phyloP scores from a whole-genome alignment of 2,797 vertebrate genomes.

The Falco columbarius region DNA sequence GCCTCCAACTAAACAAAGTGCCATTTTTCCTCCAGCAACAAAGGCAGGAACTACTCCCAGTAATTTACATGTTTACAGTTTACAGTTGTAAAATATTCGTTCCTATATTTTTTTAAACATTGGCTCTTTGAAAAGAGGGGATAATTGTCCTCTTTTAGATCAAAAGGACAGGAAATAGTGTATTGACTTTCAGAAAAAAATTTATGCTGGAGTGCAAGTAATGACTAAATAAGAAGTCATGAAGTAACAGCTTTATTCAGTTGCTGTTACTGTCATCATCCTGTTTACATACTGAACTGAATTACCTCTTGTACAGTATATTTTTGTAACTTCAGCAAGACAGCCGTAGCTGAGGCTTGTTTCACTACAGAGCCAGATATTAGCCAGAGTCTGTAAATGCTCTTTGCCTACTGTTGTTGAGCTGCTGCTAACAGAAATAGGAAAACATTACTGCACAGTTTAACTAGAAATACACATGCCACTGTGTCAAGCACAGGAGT shows the following conservation, averaged over 20 bases:
- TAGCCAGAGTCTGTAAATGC: background rate
- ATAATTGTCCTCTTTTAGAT: slow-evolving; percentile 12
- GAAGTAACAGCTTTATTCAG: slow-evolving; percentile 10
- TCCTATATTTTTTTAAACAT: slow-evolving; percentile 11
- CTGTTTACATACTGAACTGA: slow-evolving; percentile 8
- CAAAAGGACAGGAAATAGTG: slow-evolving; percentile 30
- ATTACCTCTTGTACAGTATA: background rate
- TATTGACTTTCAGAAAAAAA: slow-evolving; percentile 21
- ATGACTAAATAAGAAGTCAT: slow-evolving; percentile 3
- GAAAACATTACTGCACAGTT: background rate
- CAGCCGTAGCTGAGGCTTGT: background rate
- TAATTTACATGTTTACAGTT: slow-evolving; percentile 39
- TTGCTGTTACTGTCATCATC: slow-evolving; percentile 14
- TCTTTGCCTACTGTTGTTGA: background rate
- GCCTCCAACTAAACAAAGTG: slow-evolving; percentile 12
- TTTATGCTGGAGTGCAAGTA: slow-evolving; percentile 21
- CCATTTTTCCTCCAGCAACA: background rate
- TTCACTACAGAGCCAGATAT: background rate
- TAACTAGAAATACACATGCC: background rate
- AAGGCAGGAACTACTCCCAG: background rate
- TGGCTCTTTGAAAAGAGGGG: background rate
- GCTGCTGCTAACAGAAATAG: background rate
- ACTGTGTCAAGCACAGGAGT: background rate
- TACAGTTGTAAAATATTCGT: slow-evolving; percentile 22
- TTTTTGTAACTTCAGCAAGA: background rate